Evolutionary conservation across 2,888 invertebrate species (phyloP).

Genomic region (Nomada flava): DNA sequence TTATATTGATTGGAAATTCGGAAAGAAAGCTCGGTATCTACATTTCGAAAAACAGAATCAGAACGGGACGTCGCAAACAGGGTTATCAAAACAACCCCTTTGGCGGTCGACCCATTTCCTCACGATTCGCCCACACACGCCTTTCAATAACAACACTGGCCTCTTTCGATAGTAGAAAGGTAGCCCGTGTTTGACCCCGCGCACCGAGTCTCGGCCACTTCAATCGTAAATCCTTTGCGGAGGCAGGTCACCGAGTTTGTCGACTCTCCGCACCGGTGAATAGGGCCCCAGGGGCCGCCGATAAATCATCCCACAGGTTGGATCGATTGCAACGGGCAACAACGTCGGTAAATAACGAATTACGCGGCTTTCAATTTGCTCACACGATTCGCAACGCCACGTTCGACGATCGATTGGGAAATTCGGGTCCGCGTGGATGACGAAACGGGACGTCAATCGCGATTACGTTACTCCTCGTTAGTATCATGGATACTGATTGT

Average conservation of each 20-base stretch:
- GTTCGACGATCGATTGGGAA: constrained; percentile 52
- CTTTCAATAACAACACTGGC: constrained; percentile 18
- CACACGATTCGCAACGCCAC: constrained; percentile 22
- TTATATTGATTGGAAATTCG: too few species aligned
- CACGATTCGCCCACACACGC: background rate
- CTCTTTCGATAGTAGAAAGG: constrained; percentile 1
- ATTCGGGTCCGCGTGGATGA: constrained; percentile 24
- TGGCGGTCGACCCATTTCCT: constrained; percentile 1
- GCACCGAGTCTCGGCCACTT: constrained; percentile 20
- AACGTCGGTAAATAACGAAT: constrained; percentile 70
- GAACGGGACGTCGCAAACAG: constrained; percentile 2
- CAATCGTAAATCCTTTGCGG: constrained; percentile 45
- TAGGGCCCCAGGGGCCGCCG: constrained; percentile 20
- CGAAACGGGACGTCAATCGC: constrained; percentile 26
- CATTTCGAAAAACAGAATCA: background rate
- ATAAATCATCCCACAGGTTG: constrained; percentile 50
- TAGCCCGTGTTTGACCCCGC: constrained; percentile 17
- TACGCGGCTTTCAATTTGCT: constrained; percentile 68
- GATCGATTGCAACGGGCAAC: constrained; percentile 58
- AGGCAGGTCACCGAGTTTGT: constrained; percentile 30
- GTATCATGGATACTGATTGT: constrained; percentile 38
- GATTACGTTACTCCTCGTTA: constrained; percentile 74
- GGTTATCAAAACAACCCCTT: constrained; percentile 20
- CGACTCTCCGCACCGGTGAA: constrained; percentile 24
- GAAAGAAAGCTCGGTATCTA: too few species aligned